These are phyloP conservation scores for Nemotelus nigrinus DNA, from an alignment of 2,888 invertebrate species.

Conservation along the genomic window DNA sequence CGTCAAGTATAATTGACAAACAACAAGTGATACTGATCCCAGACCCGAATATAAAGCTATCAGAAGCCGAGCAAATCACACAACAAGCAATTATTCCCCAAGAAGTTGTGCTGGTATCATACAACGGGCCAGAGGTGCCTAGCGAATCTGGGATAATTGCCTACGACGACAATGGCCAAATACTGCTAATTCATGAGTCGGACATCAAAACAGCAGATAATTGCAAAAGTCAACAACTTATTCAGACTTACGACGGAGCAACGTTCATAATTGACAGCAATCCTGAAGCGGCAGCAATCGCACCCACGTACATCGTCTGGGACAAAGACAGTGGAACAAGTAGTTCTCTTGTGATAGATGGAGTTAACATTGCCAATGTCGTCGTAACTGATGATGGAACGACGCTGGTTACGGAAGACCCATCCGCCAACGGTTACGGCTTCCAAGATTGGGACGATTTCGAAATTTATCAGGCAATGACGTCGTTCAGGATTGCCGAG, in stretches of 20 bases:
- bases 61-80: background rate
- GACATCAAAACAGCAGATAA: slow-evolving; percentile 19
- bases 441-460: slow-evolving; percentile 32
- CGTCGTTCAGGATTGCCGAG: slow-evolving; percentile 25
- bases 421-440: background rate
- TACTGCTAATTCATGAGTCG: slow-evolving; percentile 18
- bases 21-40: slow-evolving; percentile 9
- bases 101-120: slow-evolving; percentile 25
- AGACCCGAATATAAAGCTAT: background rate
- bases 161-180: slow-evolving; percentile 28
- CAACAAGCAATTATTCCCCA: slow-evolving; percentile 21
- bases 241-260: slow-evolving; percentile 23
- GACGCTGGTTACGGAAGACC: background rate
- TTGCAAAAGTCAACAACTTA: slow-evolving; percentile 6
- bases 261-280: slow-evolving; percentile 28
- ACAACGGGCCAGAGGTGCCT: slow-evolving; percentile 14
- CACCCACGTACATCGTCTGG: slow-evolving; percentile 25
- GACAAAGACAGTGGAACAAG: background rate
- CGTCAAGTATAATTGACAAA: background rate
- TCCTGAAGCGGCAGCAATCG: background rate
- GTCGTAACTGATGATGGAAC: slow-evolving; percentile 1
- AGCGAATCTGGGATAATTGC: slow-evolving; percentile 23
- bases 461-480: slow-evolving; percentile 31
- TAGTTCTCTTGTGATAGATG: slow-evolving; percentile 5
- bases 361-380: background rate